Conservation (phyloP, 2,797 vertebrate genomes). For the Meda fulgida region DNA sequence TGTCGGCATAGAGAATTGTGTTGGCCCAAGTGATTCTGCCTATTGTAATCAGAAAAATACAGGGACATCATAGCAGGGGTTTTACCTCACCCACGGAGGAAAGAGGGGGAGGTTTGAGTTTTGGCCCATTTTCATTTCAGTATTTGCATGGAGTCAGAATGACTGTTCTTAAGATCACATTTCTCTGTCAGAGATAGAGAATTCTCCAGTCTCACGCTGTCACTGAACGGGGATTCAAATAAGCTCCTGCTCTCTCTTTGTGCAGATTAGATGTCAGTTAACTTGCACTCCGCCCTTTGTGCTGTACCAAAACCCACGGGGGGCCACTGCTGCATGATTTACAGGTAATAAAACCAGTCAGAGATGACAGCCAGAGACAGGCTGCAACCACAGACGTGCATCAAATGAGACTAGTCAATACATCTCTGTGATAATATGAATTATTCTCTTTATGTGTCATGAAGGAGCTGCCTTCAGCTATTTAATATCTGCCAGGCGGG, state of each 20-base stretch:
- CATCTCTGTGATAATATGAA: constrained; percentile 83
- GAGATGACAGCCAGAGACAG: constrained; percentile 82
- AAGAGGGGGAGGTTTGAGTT: constrained; percentile 11
- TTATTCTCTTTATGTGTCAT: constrained; percentile 69
- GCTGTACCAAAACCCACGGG: constrained; percentile 73
- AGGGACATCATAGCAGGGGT: constrained; percentile 55
- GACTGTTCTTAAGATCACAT: constrained; percentile 61
- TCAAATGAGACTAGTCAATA: constrained; percentile 83
- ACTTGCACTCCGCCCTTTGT: constrained; percentile 75
- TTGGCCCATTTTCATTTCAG: constrained; percentile 48
- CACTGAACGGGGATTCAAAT: constrained; percentile 66
- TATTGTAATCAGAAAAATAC: constrained; percentile 72
- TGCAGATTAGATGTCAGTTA: constrained; percentile 80
- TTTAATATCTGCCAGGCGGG: constrained; percentile 80
- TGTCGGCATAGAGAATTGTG: constrained; percentile 74
- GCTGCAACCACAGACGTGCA: constrained; percentile 80
- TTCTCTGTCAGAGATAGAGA: constrained; percentile 51
- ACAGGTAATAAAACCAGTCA: constrained; percentile 86
- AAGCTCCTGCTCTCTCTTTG: constrained; percentile 70
- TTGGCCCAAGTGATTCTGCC: constrained; percentile 75
- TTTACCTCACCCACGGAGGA: constrained; percentile 59
- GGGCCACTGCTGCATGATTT: constrained; percentile 76
- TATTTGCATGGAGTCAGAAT: constrained; percentile 54
- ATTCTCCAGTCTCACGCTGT: constrained; percentile 66
- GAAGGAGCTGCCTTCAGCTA: constrained; percentile 76